A percentile compares a stretch with the other conserved stretches of the same genome.
Conservation (phyloP, 2,797 vertebrate genomes). For the Gastrophryne carolinensis region DNA sequence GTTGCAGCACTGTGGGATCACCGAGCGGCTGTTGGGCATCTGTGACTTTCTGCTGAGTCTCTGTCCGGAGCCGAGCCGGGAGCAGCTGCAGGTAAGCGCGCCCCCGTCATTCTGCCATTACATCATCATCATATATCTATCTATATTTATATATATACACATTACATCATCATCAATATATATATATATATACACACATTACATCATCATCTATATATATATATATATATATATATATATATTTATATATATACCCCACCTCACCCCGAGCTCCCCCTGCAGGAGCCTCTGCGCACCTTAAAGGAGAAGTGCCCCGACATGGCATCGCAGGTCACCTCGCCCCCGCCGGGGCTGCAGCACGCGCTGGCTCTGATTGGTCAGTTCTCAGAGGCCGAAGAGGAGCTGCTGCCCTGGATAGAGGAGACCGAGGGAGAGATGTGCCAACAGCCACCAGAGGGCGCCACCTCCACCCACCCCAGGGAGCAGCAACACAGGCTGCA, state of each 20-base stretch:
- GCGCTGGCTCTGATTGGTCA: constrained; percentile 80
- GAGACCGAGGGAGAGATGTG: constrained; percentile 71
- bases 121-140: too few relatives aligned
- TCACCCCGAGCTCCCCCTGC: too few relatives aligned
- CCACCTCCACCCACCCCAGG: constrained; percentile 76
- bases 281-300: constrained; percentile 70
- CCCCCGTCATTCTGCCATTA: too few relatives aligned
- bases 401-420: constrained; percentile 82
- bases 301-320: constrained; percentile 74
- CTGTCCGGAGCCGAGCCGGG: constrained; percentile 3
- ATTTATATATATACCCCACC: too few relatives aligned
- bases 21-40: constrained; percentile 77
- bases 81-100: constrained; percentile 56
- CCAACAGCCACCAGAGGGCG: constrained; percentile 69
- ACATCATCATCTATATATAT: too few relatives aligned
- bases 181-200: too few relatives aligned
- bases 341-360: constrained; percentile 77
- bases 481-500: constrained; percentile 86
- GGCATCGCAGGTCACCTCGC: constrained; percentile 69
- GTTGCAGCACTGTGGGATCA: constrained; percentile 80
- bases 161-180: too few relatives aligned
- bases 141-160: too few relatives aligned
- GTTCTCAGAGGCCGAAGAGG: constrained; percentile 75
- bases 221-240: too few relatives aligned
- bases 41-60: constrained; percentile 67